A percentile compares a stretch with the other conserved stretches of the same genome.
phyloP scores from a whole-genome alignment of 2,113 vertebrate genomes.

The Nematolebias whitei region DNA sequence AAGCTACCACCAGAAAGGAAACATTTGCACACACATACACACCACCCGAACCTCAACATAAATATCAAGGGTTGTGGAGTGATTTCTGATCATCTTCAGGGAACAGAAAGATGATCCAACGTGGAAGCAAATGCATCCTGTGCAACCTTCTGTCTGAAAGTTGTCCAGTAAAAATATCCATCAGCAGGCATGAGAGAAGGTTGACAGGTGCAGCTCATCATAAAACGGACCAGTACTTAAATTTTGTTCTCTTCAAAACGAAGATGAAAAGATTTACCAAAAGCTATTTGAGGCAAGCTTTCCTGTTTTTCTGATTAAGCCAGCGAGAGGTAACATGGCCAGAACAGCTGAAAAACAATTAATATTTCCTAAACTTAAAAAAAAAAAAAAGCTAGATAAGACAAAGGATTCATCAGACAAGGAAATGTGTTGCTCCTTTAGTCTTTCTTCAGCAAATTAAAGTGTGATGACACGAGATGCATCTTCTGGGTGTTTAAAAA shows the following conservation, averaged over 20 bases:
- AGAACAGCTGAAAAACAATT: no score
- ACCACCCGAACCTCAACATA: slow-evolving; percentile 43
- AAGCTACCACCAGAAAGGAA: neutral
- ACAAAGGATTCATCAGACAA: no score
- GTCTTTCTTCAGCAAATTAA: neutral
- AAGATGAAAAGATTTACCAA: neutral
- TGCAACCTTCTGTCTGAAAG: slow-evolving; percentile 39
- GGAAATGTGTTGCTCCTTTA: neutral
- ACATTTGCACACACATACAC: neutral
- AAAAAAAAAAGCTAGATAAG: no score
- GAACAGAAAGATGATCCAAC: slow-evolving; percentile 52
- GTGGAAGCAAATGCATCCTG: slow-evolving; percentile 58
- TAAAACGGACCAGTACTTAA: slow-evolving; percentile 23
- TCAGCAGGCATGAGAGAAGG: slow-evolving; percentile 23
- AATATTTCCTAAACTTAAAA: no score
- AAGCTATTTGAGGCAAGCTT: neutral
- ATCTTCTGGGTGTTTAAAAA: neutral
- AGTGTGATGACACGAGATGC: neutral
- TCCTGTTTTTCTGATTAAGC: no score
- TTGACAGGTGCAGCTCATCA: slow-evolving; percentile 57
- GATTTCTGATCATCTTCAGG: slow-evolving; percentile 51
- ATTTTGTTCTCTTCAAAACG: slow-evolving; percentile 1
- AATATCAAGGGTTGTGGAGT: slow-evolving; percentile 37
- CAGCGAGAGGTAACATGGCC: no score
- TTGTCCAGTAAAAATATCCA: slow-evolving; percentile 62